Percentiles rank a stretch among this genome's conserved stretches.
These are phyloP conservation scores for Sebastiscus tertius DNA, from an alignment of 2,797 vertebrate species.

Conservation along the genomic window DNA sequence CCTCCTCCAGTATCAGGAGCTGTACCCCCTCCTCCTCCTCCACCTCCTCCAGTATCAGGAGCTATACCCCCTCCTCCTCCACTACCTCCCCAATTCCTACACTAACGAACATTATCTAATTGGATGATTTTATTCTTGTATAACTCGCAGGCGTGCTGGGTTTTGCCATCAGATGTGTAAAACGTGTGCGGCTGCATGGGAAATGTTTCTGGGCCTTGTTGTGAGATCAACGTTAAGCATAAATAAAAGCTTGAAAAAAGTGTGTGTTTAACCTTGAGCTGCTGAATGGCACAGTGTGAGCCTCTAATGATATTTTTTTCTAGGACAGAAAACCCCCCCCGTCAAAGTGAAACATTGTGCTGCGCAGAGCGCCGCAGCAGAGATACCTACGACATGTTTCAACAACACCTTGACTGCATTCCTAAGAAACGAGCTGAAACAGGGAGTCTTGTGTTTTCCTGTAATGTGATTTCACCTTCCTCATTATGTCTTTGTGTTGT, in stretches of 20 bases:
- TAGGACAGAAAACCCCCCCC: slow-evolving; percentile 4
- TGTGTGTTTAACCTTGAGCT: not conserved
- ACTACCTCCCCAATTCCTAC: slow-evolving; percentile 20
- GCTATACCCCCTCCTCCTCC: slow-evolving; percentile 47
- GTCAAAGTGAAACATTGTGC: slow-evolving; percentile 13
- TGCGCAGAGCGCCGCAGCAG: not conserved
- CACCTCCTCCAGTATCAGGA: slow-evolving; percentile 37
- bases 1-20: slow-evolving; percentile 32
- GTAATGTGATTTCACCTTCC: not conserved
- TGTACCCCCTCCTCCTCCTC: slow-evolving; percentile 29
- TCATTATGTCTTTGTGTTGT: not conserved
- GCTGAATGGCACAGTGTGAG: not conserved
- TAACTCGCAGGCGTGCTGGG: not conserved
- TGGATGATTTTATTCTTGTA: not conserved
- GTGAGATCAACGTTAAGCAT: not conserved
- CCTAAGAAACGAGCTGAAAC: slow-evolving; percentile 71
- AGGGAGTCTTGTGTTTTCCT: slow-evolving; percentile 6
- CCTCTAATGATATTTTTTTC: not conserved
- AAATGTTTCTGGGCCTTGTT: not conserved
- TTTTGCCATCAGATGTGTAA: not conserved
- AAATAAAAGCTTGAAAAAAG: slow-evolving; percentile 39
- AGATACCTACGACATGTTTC: slow-evolving; percentile 52
- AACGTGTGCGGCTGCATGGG: not conserved
- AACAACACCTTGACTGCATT: slow-evolving; percentile 64
- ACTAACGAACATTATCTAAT: not conserved